Evolutionary conservation across 1,140 invertebrate species (phyloP).

Genomic region (Drosophila nannoptera): DNA sequence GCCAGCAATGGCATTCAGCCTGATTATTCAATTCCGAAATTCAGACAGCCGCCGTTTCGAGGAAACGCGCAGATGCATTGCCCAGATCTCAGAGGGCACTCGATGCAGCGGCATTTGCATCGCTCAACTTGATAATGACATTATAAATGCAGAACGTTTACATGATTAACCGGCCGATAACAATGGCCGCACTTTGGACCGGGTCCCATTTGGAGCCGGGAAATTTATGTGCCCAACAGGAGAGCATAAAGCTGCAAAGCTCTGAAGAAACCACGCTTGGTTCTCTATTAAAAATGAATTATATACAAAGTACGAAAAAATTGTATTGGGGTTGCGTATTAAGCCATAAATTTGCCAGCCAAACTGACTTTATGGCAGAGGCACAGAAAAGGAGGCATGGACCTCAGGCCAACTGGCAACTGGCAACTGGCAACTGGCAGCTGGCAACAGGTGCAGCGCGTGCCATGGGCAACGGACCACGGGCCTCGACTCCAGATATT

Average conservation of each 20-base stretch:
- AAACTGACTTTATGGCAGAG: conserved; percentile 66
- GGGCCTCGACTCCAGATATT: conserved; percentile 43
- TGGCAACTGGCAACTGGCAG: conserved; percentile 52
- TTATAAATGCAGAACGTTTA: conserved; percentile 63
- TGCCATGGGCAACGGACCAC: conserved; percentile 5
- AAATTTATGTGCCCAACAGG: conserved; percentile 28
- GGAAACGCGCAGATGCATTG: conserved; percentile 65
- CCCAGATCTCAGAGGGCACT: conserved; percentile 50
- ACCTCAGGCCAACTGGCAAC: background rate
- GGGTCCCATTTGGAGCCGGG: conserved; percentile 14
- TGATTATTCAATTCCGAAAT: conserved; percentile 75
- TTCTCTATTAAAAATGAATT: conserved; percentile 77
- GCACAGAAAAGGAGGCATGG: background rate
- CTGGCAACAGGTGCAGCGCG: conserved; percentile 70
- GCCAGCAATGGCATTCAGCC: conserved; percentile 51
- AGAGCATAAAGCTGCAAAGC: background rate
- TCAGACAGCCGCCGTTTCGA: conserved; percentile 56
- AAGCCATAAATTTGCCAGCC: conserved; percentile 70
- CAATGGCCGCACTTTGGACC: conserved; percentile 40
- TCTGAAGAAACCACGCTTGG: conserved; percentile 54
- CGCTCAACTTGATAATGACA: conserved; percentile 55
- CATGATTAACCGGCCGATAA: conserved; percentile 54
- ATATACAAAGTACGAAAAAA: conserved; percentile 61
- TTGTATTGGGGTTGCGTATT: conserved; percentile 61
- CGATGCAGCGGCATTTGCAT: conserved; percentile 32